These are phyloP conservation scores for Tetragonisca angustula DNA, from an alignment of 2,888 invertebrate genomes.

Conservation along the genomic window DNA sequence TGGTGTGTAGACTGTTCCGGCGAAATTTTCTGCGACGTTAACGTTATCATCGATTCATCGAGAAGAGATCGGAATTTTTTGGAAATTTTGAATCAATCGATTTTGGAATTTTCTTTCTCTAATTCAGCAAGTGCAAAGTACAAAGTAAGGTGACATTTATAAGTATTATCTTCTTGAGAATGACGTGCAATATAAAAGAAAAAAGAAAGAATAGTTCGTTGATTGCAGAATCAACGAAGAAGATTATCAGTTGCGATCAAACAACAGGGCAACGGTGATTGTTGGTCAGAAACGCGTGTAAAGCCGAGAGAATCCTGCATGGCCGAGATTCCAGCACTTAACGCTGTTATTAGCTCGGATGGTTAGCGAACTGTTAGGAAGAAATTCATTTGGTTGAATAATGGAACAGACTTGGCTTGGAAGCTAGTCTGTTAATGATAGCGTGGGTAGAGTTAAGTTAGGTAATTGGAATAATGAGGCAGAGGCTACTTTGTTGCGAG, in stretches of 20 bases:
- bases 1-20: neutral
- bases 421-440: conserved; percentile 7
- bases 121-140: too few relatives aligned
- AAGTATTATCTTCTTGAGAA: neutral
- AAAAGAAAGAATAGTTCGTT: neutral
- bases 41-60: too few relatives aligned
- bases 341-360: neutral
- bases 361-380: neutral
- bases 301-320: neutral
- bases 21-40: too few relatives aligned
- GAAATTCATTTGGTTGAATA: neutral
- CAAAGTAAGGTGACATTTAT: too few relatives aligned
- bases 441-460: neutral
- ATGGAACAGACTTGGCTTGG: neutral
- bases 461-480: conserved; percentile 2
- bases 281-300: neutral
- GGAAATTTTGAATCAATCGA: too few relatives aligned
- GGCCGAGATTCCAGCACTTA: neutral
- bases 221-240: neutral
- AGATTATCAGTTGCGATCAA: neutral
- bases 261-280: neutral
- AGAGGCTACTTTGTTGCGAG: neutral
- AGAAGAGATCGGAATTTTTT: too few relatives aligned
- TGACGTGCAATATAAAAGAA: neutral
- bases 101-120: too few relatives aligned